These are phyloP conservation scores for Molorchus minor DNA, from an alignment of 2,888 invertebrate genomes.

Conservation along the genomic window DNA sequence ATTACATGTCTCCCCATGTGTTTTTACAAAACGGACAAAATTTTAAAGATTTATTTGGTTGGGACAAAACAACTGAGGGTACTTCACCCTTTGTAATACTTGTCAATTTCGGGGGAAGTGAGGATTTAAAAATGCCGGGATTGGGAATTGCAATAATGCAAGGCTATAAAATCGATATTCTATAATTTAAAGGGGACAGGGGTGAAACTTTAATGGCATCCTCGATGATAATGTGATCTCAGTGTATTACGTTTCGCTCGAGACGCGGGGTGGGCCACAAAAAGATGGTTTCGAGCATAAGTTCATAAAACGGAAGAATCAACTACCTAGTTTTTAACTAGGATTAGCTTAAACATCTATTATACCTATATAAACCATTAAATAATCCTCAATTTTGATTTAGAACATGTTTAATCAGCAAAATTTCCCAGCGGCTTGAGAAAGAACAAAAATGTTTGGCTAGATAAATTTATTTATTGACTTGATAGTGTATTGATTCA, in stretches of 20 bases:
- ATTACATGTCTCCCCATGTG: slow-evolving; percentile 18
- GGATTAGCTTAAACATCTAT: too few relatives aligned
- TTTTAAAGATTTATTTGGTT: slow-evolving; percentile 25
- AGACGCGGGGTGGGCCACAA: neutral
- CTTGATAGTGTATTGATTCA: too few relatives aligned
- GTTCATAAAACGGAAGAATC: neutral
- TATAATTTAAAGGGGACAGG: slow-evolving; percentile 25
- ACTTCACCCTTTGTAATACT: slow-evolving; percentile 29
- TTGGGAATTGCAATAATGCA: slow-evolving; percentile 25
- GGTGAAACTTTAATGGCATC: slow-evolving; percentile 19
- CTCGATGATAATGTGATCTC: slow-evolving; percentile 20
- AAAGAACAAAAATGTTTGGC: too few relatives aligned
- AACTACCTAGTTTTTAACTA: too few relatives aligned
- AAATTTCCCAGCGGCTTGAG: too few relatives aligned
- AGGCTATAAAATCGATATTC: slow-evolving; percentile 30
- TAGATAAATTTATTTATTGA: too few relatives aligned
- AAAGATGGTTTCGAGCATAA: neutral
- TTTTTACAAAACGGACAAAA: slow-evolving; percentile 23
- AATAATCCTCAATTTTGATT: too few relatives aligned
- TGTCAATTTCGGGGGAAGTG: slow-evolving; percentile 22
- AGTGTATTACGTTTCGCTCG: slow-evolving; percentile 19
- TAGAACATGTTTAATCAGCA: too few relatives aligned
- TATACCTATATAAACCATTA: too few relatives aligned
- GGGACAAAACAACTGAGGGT: slow-evolving; percentile 16
- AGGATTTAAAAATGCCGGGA: slow-evolving; percentile 27